Evolutionary conservation across 1,140 invertebrate genomes (phyloP), one percentile per base, ranked within the genome.

Genomic region (Ephestia elutella): DNA sequence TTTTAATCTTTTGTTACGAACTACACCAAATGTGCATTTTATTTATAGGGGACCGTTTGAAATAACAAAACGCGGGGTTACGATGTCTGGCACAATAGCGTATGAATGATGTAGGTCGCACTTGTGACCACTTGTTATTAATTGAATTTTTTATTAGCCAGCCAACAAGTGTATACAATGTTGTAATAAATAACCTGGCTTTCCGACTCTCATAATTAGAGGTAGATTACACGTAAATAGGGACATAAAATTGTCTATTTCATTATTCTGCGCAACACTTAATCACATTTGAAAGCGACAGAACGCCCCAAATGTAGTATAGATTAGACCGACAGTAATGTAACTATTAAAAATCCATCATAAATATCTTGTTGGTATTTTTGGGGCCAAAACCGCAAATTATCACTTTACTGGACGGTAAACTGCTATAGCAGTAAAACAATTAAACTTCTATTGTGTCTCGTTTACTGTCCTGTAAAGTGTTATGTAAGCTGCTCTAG

Each of bases 71-170:
- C 58, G 38, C 55, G 56, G 57, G 49, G 56, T 55, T 56, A 56
- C 53, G 20, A 32, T 20, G 20, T 57, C 17, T 48, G 17, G 15
- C 25, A 68, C 66, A 75, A 75, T 71, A 78, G 66, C 62, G 64
- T 70, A 75, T 82, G 74, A 82, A 82, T 75, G 73, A 86, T 81
- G 62, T 70, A 70, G 63, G 66, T 63, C 65, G 74, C 78, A 82
- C 75, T 82, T 84, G 77, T 71, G 75, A 70, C 79, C 76, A 81
- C 78, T 86, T 81, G 79, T 81, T 84, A 67, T 72, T 84, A 82
- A 84, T 82, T 84, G 75, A 76, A 69, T 72, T 76, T 87, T 81
- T 80, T 83, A 82, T 78, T 71, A 68, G 59, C 54, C 59, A 32
- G 66, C 62, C 69, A 74, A 56, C 59, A 70, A 70, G 67, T 73